Evolutionary conservation across 2,797 vertebrate genomes (phyloP), one percentile per base, ranked within the genome.

Genomic region (Melanotaenia pygmaea): DNA sequence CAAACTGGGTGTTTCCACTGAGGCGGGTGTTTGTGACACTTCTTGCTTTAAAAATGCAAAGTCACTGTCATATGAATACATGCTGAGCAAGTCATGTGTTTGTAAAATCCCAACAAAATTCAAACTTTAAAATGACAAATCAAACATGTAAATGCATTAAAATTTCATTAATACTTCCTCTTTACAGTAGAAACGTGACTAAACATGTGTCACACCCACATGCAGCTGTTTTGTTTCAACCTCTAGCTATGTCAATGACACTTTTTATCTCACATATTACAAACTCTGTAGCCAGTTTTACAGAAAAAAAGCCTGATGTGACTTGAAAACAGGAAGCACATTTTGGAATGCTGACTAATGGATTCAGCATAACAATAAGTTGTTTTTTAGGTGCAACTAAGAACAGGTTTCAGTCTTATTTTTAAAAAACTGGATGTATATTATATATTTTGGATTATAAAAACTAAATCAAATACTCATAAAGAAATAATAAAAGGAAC

Each of bases 1-100:
- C 4, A 12, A 1, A 1, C n/a, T 4, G 82, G 88, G 77, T 89
- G 82, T 89, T 91, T 85, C 82, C 82, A 83, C 26, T 13, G 0
- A 43, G 2, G 20, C 50, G 14, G 2, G 4, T 34, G 18, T 45
- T 11, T 3, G 8, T 58, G n/a, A 38, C 20, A 51, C 1, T 11
- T 5, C 4, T 56, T 0, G 22, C 1, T 32, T 18, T 1, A 74
- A 81, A 72, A 22, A 12, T 16, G 64, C 75, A 0, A 28, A 74
- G 60, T 86, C 87, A 87, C 70, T 32, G 2, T 84, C 18, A 71
- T 68, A 76, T 68, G 34, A 40, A 4, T 43, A 34, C 11, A 34
- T 14, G 7, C 61, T 2, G 0, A 26, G 0, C 0, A 3, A 3
- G 40, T 88, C 85, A 87, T 76, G 81, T 78, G 82, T 1, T 32